Evolutionary conservation across 2,888 invertebrate genomes (phyloP).

Genomic region (Diaphora mendica): DNA sequence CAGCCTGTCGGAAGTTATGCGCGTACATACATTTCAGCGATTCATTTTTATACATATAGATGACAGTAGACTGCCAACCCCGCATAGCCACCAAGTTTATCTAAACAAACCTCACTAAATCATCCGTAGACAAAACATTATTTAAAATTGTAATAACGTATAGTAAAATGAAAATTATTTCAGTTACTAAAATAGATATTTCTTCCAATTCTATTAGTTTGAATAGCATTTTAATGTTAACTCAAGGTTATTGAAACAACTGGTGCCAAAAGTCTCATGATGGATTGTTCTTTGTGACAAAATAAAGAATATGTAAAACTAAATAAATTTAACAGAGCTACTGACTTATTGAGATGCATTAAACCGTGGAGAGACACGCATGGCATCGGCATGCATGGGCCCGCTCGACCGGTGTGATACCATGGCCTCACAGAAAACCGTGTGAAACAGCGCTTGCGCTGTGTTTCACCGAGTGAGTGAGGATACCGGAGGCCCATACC

Average conservation of each 20-base stretch:
- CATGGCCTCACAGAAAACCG: no score
- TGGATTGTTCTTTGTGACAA: constrained; percentile 41
- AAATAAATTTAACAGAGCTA: constrained; percentile 30
- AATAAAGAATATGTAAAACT: constrained; percentile 38
- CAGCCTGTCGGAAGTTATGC: no score
- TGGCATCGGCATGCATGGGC: no score
- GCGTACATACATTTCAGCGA: no score
- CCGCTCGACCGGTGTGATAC: no score
- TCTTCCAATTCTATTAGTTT: constrained; percentile 60
- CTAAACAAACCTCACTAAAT: constrained; percentile 61
- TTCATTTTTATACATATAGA: no score
- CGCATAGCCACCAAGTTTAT: background rate
- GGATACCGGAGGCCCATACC: no score
- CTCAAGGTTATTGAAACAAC: constrained; percentile 62
- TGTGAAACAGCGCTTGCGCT: no score
- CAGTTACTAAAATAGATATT: constrained; percentile 55
- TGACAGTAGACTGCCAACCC: background rate
- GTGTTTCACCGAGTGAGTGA: no score
- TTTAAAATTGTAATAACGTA: constrained; percentile 40
- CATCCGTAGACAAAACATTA: constrained; percentile 61
- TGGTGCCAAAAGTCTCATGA: constrained; percentile 70
- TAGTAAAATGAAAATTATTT: constrained; percentile 42
- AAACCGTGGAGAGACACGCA: constrained; percentile 42
- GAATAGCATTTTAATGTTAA: constrained; percentile 61
- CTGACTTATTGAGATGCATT: constrained; percentile 56